phyloP scores from a whole-genome alignment of 2,113 vertebrate genomes.

The Antechinus stuartii region DNA sequence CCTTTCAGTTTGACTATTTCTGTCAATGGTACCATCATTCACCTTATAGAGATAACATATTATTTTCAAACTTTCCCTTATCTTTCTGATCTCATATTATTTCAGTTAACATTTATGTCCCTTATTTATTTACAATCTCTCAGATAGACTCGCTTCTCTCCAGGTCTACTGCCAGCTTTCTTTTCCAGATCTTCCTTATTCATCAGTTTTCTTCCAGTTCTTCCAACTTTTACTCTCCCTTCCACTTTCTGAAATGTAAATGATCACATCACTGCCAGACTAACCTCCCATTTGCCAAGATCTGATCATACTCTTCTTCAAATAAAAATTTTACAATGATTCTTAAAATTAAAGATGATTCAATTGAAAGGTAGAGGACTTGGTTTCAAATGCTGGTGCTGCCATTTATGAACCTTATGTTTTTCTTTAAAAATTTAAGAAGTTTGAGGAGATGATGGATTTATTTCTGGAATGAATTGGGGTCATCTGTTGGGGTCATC shows the following conservation, averaged over 20 bases:
- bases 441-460: neutral
- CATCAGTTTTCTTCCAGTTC: neutral
- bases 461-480: neutral
- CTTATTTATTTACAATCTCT: neutral
- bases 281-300: neutral
- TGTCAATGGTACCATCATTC: neutral
- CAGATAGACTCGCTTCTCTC: neutral
- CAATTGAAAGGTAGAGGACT: neutral
- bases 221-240: neutral
- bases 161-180: neutral
- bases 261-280: neutral
- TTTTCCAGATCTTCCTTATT: neutral
- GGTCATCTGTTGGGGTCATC: neutral
- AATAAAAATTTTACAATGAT: neutral
- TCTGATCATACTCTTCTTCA: neutral
- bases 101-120: neutral
- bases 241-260: neutral
- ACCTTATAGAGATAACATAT: neutral
- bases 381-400: neutral
- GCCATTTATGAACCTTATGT: neutral
- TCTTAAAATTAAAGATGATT: neutral
- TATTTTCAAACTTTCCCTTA: neutral
- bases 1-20: neutral
- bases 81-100: neutral
- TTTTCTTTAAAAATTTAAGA: neutral